Evolutionary conservation across 2,113 vertebrate species (phyloP).

Genomic region (Serinus canaria): DNA sequence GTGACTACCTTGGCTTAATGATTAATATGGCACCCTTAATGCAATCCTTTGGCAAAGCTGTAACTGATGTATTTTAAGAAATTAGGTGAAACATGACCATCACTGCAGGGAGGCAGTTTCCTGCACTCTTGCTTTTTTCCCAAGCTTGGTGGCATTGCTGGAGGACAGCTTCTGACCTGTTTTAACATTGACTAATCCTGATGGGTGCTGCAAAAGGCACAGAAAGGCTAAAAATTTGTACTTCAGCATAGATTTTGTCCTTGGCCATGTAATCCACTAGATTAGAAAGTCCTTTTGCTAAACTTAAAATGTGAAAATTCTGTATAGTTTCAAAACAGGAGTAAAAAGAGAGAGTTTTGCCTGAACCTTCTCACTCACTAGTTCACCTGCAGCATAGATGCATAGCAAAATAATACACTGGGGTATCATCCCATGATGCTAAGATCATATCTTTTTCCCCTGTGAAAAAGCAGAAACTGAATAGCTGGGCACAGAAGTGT

Average conservation of each 20-base stretch:
- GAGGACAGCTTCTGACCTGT: neutral
- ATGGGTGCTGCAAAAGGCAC: neutral
- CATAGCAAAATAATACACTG: neutral
- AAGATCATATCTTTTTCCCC: neutral
- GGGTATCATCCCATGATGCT: neutral
- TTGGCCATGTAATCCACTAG: neutral
- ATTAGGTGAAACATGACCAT: neutral
- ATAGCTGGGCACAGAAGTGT: conserved; percentile 24
- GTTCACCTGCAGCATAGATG: neutral
- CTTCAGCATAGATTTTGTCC: neutral
- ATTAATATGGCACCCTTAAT: neutral
- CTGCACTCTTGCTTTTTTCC: neutral
- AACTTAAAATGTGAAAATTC: neutral
- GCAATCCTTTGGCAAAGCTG: neutral
- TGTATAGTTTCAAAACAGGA: neutral
- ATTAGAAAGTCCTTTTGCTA: neutral
- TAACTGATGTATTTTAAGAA: neutral
- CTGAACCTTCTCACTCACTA: neutral
- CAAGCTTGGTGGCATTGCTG: neutral
- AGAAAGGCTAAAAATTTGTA: neutral
- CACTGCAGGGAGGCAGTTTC: neutral
- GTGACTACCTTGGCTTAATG: neutral
- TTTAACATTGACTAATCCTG: neutral
- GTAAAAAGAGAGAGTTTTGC: neutral
- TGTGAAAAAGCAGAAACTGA: conserved; percentile 21